Evolutionary conservation across 2,888 invertebrate species (phyloP), one percentile per base, ranked within the genome.

Genomic region (Altica lythri): DNA sequence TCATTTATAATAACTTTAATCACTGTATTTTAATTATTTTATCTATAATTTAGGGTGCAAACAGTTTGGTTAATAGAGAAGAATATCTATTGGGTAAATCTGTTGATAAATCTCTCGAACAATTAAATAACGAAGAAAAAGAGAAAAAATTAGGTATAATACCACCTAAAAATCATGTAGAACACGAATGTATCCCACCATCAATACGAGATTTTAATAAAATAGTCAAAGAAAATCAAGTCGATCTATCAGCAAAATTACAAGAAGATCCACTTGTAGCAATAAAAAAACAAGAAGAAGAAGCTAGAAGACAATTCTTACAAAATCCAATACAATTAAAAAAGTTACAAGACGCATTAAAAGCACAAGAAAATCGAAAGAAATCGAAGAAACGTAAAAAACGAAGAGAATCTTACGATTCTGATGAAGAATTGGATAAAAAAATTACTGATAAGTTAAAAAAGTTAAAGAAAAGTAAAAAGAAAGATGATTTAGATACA

Each of bases 271-370:
- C 97, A 0, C 76, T 97, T 29, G 86, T 92, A 71, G 82, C 89
- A 2, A 95, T 97, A 4, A 91, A 89, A 68, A 90, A 93, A 70
- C 84, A 90, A 49, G 95, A 96, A 77, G 86, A 94, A 72, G 95
- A 96, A 70, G 89, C 90, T 0, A 80, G 90, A 30, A 86, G 88
- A 54, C 88, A 91, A 54, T 79, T 97, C 25, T 75, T 97, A 2
- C 90, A 93, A 67, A 97, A 97, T 80, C 96, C 96, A 1, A 84
- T 96, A 0, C 92, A 92, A 75, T 78, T 97, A 63, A 93, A 92
- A 62, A 88, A 89, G 69, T 78, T 97, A 1, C 86, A 93, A 65
- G 86, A 91, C 70, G 80, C 93, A 68, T 83, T 95, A 57, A 81
- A 84, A 68, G 80, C 79, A 40, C 81, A 81, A 68, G 75, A 79